Evolutionary conservation across 2,113 vertebrate species (phyloP).

Genomic region (Paracanthobrama guichenoti): DNA sequence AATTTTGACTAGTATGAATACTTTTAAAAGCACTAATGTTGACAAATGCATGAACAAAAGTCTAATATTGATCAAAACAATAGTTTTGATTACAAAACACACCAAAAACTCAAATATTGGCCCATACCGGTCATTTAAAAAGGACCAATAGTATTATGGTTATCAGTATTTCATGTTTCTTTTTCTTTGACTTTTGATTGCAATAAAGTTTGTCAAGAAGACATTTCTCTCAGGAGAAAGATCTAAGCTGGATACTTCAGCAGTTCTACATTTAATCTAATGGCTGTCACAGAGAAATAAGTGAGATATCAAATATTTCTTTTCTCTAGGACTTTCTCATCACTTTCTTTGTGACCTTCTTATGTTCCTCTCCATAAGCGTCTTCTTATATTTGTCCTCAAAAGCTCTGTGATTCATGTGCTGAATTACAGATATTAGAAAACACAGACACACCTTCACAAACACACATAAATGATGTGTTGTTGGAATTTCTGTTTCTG

Average conservation of each 20-base stretch:
- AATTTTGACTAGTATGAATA: background rate
- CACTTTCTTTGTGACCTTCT: background rate
- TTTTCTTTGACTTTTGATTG: background rate
- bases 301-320: background rate
- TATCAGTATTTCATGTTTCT: background rate
- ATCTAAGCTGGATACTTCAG: background rate
- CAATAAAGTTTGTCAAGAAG: background rate
- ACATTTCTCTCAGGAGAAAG: background rate
- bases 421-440: slow-evolving; percentile 21
- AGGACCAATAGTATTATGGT: background rate
- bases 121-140: background rate
- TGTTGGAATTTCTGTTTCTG: background rate
- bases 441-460: slow-evolving; percentile 33
- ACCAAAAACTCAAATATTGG: background rate
- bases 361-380: background rate
- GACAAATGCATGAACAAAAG: background rate
- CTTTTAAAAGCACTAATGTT: background rate
- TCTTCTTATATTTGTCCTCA: background rate
- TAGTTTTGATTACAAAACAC: too few species aligned
- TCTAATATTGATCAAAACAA: background rate
- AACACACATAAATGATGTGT: background rate
- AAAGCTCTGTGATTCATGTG: background rate
- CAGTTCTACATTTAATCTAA: background rate
- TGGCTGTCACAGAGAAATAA: background rate
- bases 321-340: background rate